Evolutionary conservation across 2,113 vertebrate species (phyloP).

Genomic region (Myiozetetes cayanensis): DNA sequence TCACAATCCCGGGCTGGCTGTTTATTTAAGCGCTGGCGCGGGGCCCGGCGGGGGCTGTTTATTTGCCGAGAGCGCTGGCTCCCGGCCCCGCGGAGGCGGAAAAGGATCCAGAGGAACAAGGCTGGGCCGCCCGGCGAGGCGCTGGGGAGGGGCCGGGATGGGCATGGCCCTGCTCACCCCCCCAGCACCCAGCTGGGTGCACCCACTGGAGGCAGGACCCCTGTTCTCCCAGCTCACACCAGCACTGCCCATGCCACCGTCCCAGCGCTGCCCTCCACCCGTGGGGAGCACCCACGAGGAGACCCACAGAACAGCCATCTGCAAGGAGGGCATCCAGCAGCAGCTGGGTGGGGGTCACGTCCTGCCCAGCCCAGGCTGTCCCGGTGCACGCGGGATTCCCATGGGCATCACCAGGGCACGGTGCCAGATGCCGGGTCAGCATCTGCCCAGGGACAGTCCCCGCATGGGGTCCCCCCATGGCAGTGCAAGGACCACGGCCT

Average conservation of each 20-base stretch:
- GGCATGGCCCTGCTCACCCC: slow-evolving; percentile 19
- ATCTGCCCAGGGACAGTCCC: accelerated
- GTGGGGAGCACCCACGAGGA: background rate
- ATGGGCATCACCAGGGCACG: background rate
- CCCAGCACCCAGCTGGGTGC: background rate
- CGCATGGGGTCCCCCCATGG: accelerated
- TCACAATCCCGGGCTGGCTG: slow-evolving; percentile 54
- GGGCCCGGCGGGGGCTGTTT: slow-evolving; percentile 61
- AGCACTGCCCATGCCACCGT: background rate
- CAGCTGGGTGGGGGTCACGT: background rate
- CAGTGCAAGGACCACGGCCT: too few species aligned
- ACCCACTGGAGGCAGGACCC: background rate
- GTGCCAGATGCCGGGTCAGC: background rate
- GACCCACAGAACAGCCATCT: background rate
- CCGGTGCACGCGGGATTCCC: background rate
- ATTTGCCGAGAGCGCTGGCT: slow-evolving; percentile 60
- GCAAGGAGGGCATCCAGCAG: background rate
- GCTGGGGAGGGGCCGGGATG: slow-evolving; percentile 28
- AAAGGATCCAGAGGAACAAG: slow-evolving; percentile 66
- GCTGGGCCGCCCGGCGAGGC: slow-evolving; percentile 64
- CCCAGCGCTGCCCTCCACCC: too few species aligned
- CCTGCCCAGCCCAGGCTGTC: background rate
- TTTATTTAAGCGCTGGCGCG: slow-evolving; percentile 54
- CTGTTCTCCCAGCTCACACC: background rate
- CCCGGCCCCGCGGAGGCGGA: slow-evolving; percentile 57